Evolutionary conservation across 2,113 vertebrate genomes (phyloP).

Genomic region (Sisor rabdophorus): DNA sequence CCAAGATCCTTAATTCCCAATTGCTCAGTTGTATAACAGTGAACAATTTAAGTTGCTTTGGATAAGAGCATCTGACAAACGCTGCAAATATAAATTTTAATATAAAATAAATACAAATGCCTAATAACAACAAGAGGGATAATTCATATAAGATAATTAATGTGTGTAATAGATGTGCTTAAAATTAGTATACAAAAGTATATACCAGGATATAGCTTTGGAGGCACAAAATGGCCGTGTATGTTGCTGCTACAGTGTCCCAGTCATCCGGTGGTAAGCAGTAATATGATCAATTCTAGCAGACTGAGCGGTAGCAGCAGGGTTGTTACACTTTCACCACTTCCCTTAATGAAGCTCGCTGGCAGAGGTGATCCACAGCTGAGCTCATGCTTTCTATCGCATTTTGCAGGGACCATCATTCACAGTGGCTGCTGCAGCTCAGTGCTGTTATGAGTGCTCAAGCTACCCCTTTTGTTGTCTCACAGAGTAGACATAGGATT

Average conservation of each 20-base stretch:
- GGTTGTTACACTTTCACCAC: slow-evolving; percentile 37
- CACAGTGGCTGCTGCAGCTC: slow-evolving; percentile 50
- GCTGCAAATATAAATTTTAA: too few relatives aligned
- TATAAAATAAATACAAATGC: neutral
- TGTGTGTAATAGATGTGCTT: neutral
- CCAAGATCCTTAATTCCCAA: too few relatives aligned
- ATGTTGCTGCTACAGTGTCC: neutral
- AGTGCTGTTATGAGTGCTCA: slow-evolving; percentile 35
- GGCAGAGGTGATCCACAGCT: slow-evolving; percentile 57
- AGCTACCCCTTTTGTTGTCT: slow-evolving; percentile 23
- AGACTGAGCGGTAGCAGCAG: slow-evolving; percentile 32
- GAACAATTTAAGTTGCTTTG: too few relatives aligned
- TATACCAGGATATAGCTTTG: neutral
- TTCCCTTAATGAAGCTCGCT: slow-evolving; percentile 61
- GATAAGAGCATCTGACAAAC: too few relatives aligned
- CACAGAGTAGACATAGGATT: slow-evolving; percentile 47
- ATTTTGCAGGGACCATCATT: slow-evolving; percentile 59
- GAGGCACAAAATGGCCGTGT: slow-evolving; percentile 20
- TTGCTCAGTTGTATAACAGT: too few relatives aligned
- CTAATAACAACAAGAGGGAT: neutral
- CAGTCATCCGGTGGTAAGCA: neutral
- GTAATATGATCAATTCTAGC: slow-evolving; percentile 22
- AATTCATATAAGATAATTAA: neutral
- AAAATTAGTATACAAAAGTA: neutral
- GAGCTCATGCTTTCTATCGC: slow-evolving; percentile 48